Conservation (phyloP, 1,140 invertebrate genomes). For the Sycophaga agraensis region DNA sequence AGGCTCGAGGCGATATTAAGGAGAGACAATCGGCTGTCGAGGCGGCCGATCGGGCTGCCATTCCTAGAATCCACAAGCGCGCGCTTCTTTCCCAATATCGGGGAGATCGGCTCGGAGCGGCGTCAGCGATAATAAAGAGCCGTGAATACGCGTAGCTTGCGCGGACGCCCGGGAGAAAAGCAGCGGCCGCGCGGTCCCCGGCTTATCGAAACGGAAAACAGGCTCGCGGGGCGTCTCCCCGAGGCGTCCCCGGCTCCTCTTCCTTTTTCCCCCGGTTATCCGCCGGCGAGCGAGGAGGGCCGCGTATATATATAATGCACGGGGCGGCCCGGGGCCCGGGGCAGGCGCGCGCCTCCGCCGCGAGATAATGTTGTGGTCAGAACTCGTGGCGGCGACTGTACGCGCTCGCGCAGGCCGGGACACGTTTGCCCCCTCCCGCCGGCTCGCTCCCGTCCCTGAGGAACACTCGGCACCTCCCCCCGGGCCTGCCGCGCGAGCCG, state of each 20-base stretch:
- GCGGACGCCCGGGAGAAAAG: background rate
- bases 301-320: no score
- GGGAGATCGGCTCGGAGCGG: no score
- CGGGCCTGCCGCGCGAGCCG: background rate
- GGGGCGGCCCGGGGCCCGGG: no score
- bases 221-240: background rate
- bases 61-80: no score
- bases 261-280: background rate
- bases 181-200: background rate
- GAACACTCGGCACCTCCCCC: background rate
- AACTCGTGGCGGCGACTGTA: slow-evolving; percentile 24
- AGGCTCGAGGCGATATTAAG: no score
- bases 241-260: background rate
- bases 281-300: background rate
- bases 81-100: slow-evolving; percentile 6
- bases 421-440: slow-evolving; percentile 23
- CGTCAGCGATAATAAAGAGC: background rate
- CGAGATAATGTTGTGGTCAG: slow-evolving; percentile 27
- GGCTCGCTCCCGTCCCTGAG: slow-evolving; percentile 18
- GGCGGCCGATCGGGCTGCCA: no score
- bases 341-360: background rate
- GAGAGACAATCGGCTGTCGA: no score
- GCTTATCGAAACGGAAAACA: slow-evolving; percentile 24
- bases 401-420: slow-evolving; percentile 20
- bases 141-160: background rate